phyloP scores from a whole-genome alignment of 2,888 invertebrate species.

The Sarcophaga rosellei region DNA sequence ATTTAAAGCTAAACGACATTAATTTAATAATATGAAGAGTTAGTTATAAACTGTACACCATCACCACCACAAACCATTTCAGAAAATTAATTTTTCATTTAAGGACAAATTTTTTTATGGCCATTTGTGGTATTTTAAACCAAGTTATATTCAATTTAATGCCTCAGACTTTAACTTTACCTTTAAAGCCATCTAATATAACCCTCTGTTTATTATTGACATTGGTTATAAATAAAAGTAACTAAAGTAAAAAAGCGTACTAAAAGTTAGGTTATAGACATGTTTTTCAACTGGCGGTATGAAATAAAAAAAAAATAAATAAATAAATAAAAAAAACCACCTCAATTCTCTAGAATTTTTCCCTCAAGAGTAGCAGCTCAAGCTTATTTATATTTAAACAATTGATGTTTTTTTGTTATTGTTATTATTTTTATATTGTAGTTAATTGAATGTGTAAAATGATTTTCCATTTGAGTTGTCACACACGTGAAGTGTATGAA shows the following conservation, averaged over 20 bases:
- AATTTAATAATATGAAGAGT: neutral
- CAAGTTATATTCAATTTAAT: constrained; percentile 9
- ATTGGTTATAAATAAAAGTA: no score
- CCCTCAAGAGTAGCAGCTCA: neutral
- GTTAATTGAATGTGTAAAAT: constrained; percentile 31
- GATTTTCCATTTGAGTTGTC: constrained; percentile 24
- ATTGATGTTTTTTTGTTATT: neutral
- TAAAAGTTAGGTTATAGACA: no score
- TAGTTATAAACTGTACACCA: neutral
- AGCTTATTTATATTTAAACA: neutral
- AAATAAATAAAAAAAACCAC: neutral
- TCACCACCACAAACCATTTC: neutral
- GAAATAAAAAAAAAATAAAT: no score
- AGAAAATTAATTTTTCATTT: neutral
- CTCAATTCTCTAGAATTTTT: neutral
- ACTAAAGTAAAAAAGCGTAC: no score
- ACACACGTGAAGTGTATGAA: constrained; percentile 26
- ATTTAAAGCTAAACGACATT: no score
- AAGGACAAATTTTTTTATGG: no score
- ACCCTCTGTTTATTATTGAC: neutral
- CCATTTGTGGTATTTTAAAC: neutral
- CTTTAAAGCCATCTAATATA: neutral
- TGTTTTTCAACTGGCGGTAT: neutral
- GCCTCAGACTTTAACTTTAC: neutral
- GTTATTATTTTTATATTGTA: constrained; percentile 9